Base-by-base conservation (phyloP, 2,113 vertebrate genomes). In the Rhinopithecus roxellana region DNA sequence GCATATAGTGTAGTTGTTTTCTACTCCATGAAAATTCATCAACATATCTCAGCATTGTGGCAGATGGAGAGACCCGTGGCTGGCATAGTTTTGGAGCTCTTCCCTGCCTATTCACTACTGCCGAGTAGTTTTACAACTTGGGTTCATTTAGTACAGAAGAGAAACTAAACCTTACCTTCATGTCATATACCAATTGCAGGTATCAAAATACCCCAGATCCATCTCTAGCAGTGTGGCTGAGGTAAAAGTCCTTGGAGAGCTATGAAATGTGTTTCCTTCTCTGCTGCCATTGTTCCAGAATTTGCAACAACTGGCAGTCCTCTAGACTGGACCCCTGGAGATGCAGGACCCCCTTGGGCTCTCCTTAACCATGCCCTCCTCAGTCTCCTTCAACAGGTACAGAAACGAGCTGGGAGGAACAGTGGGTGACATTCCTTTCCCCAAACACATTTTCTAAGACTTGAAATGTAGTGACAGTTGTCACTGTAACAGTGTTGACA, bases 21-120 rank as follows among this genome's bases (percentile, higher is more conserved):
- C 84, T 11, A 27, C 67, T 25, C 80, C 70, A 92, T 96, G 92
- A 96, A 96, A 96, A 97, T 97, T 95, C 96, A 96, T 97, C 78
- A 81, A 38, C 90, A 70, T 57, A 20, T 82, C 70, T 67, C 77
- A 45, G 20, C 45, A 1, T 84, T 81, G 52, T 69, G 72, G 84
- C 94, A 97, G 95, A 96, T 92, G 96, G 96, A 92, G 84, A 74
- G 92, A 96, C 94, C 74, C 55, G 80, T 50, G 90, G 79, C 84
- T 72, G 5, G 90, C 84, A 90, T 89, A 12, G 22, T 77, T 97
- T 50, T 92, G 81, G 93, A 97, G 61, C 48, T 64, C 75, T 75
- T 97, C 16, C 61, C 45, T 75, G 89, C 25, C 77, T 97, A n/a
- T 80, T 94, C 77, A 90, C 79, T 81, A 40, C 70, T 81, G 90